Percentiles rank a stretch among this genome's conserved stretches.
Conservation (phyloP, 1,140 invertebrate genomes). For the Glossosoma conforme region DNA sequence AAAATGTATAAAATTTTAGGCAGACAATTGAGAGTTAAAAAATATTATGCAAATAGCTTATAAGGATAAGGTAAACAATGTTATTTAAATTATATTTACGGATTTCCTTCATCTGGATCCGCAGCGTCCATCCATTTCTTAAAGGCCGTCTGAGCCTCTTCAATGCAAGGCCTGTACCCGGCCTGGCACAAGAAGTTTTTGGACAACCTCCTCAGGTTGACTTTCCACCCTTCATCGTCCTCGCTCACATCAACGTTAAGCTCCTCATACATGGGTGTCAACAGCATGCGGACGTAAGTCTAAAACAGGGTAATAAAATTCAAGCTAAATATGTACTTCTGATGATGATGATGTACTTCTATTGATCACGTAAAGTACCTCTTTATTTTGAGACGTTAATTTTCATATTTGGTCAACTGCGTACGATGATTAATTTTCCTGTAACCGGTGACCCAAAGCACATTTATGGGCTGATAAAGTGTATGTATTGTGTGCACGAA, state of each 20-base stretch:
- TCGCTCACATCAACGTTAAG: constrained; percentile 49
- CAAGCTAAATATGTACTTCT: constrained; percentile 1
- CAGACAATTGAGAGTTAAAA: neutral
- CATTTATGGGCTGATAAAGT: no score
- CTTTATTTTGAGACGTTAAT: no score
- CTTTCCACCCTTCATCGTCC: constrained; percentile 55
- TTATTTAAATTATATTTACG: constrained; percentile 51
- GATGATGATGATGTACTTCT: neutral
- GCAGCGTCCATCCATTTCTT: constrained; percentile 61
- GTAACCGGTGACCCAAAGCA: no score
- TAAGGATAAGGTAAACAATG: constrained; percentile 2
- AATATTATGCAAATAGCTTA: neutral
- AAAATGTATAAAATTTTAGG: neutral
- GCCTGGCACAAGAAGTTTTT: constrained; percentile 66
- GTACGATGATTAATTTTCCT: no score
- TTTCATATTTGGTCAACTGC: no score
- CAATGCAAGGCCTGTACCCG: constrained; percentile 66
- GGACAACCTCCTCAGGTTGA: constrained; percentile 55
- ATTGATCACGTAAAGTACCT: neutral
- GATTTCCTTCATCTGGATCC: constrained; percentile 66
- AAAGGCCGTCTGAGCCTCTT: constrained; percentile 60
- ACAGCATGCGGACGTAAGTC: constrained; percentile 58
- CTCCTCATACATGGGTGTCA: constrained; percentile 64
- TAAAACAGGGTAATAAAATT: no score
- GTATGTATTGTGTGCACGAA: no score